Base-by-base conservation (phyloP, 1,140 invertebrate species). In the Delia radicum region DNA sequence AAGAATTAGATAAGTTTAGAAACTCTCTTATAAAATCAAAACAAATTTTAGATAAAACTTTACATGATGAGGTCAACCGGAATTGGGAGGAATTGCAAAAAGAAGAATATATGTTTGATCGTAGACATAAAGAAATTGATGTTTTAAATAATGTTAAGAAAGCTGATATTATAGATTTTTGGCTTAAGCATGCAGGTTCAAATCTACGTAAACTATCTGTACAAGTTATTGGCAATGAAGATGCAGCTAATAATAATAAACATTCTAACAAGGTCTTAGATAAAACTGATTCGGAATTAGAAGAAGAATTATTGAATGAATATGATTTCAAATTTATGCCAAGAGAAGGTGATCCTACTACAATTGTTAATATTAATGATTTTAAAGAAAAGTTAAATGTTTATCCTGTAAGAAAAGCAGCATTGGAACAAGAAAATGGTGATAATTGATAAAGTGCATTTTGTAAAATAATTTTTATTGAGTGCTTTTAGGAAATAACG, bases 21-120 rank as follows among this genome's bases (percentile, higher is more conserved):
- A 87, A 89, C n/a, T 89, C 93, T 26, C 86, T 95, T 24, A 91
- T 92, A 26, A 93, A 93, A 81, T 82, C 92, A 7, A 96, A 95
- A 80, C 87, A 91, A 75, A 90, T 90, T 63, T 90, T 88, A 3
- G 94, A 95, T 82, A 88, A 92, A 74, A 90, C 93, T 63, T 84
- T 96, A 2, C 89, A 90, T 74, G 91, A 95, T 75, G 94, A 96
- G 86, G 90, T 94, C 7, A 78, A 80, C 12, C 89, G 92, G 78
- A 93, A 94, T 79, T 94, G 92, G 92, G 79, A 81, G 0, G 93
- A 95, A 85, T 94, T 95, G 15, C 82, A 86, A 0, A 87, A 81
- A 26, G 85, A 88, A 27, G 89, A 92, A 27, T 94, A 92, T 73
- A 85, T 91, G 65, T 95, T 94, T 80, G 91, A 94, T 81, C 89